Base-by-base conservation (phyloP, 2,113 vertebrate genomes). In the Podarcis cretensis region DNA sequence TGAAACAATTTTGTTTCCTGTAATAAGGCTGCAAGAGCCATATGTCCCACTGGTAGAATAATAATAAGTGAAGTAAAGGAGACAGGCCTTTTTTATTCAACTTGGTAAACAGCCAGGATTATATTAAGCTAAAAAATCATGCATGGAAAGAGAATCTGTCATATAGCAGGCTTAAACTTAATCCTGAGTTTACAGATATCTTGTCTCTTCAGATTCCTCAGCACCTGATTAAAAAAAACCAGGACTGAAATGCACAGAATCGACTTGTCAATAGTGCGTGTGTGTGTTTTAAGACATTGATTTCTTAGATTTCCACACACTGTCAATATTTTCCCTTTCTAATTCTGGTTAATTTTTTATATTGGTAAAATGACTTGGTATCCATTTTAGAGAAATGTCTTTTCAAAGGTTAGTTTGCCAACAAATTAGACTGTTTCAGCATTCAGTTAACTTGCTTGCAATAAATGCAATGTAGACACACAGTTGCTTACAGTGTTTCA, bases 31-130 rank as follows among this genome's bases (percentile, higher is more conserved):
- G 89, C 14, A 82, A 95, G 94, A 96, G 85, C 87, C 90, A 94
- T 95, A 94, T 96, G 96, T 97, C 96, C 96, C 90, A 95, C 96
- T 96, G 95, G 89, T 90, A 96, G 94, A 95, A 94, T 96, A 95
- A 66, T 54, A 25, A 96, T 89, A 88, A 8, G 35, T 91, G 81
- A 95, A 93, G 84, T 78, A 82, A 89, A 93, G 0, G 0, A 91
- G 89, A 83, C 89, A 83, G 91, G 89, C 86, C 91, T 90, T 95
- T 66, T 92, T 94, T 94, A 93, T 94, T 96, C 95, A 92, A 95
- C 94, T 95, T 90, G 95, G 95, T 96, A 95, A 97, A 83, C 92
- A 87, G 76, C 48, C 90, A 90, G 86, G 93, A 94, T 79, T 83
- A 88, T n/a, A 79, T 93, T 92, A 92, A 92, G 92, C 1, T 83